Base-by-base conservation (phyloP, 2,113 vertebrate genomes). In the Proteles cristata region DNA sequence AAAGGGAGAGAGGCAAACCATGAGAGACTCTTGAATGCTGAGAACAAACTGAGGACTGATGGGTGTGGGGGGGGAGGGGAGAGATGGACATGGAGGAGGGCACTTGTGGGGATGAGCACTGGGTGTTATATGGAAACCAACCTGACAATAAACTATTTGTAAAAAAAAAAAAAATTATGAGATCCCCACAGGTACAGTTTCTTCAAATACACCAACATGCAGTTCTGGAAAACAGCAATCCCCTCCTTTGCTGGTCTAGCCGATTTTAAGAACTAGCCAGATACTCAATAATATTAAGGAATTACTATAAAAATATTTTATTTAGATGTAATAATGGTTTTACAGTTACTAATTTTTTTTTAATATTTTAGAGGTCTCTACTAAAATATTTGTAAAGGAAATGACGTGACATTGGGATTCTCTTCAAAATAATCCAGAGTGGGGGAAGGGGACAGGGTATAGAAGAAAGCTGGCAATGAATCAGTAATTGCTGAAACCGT, bases 181-280 rank as follows among this genome's bases (percentile, higher is more conserved):
- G 96, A 99, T 98, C 93, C 99, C 99, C 99, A 99, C 99, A 31
- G 99, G 99, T 90, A 99, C 99, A 1, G 99, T 99, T 98, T 99
- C 99, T 98, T 99, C 99, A 97, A 99, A 99, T 73, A 99, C 99
- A 6, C 99, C 99, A 83, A 99, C 99, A 97, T 98, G 99, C 92
- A 99, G 98, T 53, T 99, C 99, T 84, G 98, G 98, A 96, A 99
- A 99, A 98, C 99, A 99, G 73, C 99, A 98, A 63, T 99, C 98
- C 88, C 99, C 99, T 33, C 99, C 99, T 83, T 98, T 98, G 98
- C 99, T 99, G 87, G 97, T 99, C 99, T 99, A 98, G 89, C 94
- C 97, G 89, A 90, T 68, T 97, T 73, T 77, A 74, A 84, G 33
- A 19, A 81, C 43, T 58, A 61, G 63, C 35, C 77, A 53, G 43